Base-by-base conservation (phyloP, 2,113 vertebrate species). In the Dromaius novaehollandiae region DNA sequence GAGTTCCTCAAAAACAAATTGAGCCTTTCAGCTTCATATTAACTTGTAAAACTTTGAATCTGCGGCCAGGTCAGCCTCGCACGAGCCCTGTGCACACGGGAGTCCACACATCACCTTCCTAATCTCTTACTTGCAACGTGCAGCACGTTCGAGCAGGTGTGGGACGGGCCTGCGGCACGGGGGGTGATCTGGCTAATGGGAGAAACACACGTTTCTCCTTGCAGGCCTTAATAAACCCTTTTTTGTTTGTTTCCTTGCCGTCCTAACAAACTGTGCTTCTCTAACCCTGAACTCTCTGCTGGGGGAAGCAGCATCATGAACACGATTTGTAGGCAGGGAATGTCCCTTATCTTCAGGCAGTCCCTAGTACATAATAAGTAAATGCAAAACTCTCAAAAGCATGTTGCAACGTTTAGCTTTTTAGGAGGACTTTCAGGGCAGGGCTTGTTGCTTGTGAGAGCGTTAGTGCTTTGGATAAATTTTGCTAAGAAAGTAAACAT, bases 21-120 rank as follows among this genome's bases (percentile, higher is more conserved):
- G 61, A 88, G 58, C 18, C 36, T 93, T 95, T 96, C 61, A 44
- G 66, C 48, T 95, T 44, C 65, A 91, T 69, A 81, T 80, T 73
- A 84, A 82, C 58, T 88, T 71, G 25, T 13, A 65, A 53, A 95
- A 50, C 63, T 78, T 75, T 56, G 70, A 51, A 50, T 55, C 1
- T 0, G 25, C 77, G 56, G 70, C 78, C 80, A 73, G 86, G 76
- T 68, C 79, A 48, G 6, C 17, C 76, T 88, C 79, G 71, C 13
- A 0, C 26, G 46, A 25, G 19, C 26, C 7, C 40, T 0, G 0
- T 28, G 56, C 80, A 30, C 0, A 0, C 7, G 48, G 69, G 65
- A 87, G 24, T 50, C 58, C 56, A 44, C 38, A 21, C 15, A 26
- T 84, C 13, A 68, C 8, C 38, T 20, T 66, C 75, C 40, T n/a